Percentiles rank a stretch among this genome's conserved stretches.
Conservation (phyloP, 1,140 invertebrate genomes). For the Oryctes rhinoceros region DNA sequence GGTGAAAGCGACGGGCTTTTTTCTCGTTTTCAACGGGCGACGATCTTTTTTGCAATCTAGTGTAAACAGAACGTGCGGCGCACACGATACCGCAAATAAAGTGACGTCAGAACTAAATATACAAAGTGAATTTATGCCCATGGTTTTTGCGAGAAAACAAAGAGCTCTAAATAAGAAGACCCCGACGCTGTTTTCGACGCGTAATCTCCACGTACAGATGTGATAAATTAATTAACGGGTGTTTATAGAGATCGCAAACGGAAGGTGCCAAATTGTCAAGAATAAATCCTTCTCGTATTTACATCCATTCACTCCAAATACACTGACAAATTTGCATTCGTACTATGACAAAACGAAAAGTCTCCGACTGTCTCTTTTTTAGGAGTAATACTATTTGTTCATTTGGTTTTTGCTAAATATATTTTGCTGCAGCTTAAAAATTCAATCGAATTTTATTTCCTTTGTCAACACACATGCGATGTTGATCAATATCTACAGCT, state of each 20-base stretch:
- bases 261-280: not conserved
- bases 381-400: too few species aligned
- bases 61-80: constrained; percentile 3
- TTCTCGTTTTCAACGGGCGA: not conserved
- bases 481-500: too few species aligned
- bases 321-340: too few species aligned
- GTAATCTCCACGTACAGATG: not conserved
- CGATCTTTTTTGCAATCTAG: constrained; percentile 4
- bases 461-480: too few species aligned
- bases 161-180: not conserved
- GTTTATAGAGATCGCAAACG: not conserved
- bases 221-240: constrained; percentile 14
- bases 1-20: constrained; percentile 2
- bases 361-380: too few species aligned
- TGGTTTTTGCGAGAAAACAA: constrained; percentile 17
- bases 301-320: not conserved
- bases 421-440: too few species aligned
- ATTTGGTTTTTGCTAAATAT: too few species aligned
- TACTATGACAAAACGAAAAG: too few species aligned
- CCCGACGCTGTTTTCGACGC: not conserved
- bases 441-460: too few species aligned
- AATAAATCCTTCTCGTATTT: not conserved
- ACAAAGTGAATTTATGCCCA: constrained; percentile 24
- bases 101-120: constrained; percentile 29
- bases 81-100: constrained; percentile 32